Conservation (phyloP, 2,888 invertebrate species). For the Mesopsocus fuscifrons region DNA sequence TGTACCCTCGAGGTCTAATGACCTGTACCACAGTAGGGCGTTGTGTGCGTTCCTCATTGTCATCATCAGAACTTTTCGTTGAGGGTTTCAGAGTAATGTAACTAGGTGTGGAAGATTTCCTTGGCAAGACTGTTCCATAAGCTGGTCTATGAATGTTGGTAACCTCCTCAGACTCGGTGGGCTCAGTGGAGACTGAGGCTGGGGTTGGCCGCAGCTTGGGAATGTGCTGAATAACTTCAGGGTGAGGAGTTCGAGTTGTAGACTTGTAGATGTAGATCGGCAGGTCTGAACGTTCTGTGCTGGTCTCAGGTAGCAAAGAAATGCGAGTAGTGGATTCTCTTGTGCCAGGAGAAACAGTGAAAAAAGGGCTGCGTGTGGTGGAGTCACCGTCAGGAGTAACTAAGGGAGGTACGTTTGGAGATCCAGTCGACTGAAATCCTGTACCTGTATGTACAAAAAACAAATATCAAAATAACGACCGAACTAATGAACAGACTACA, state of each 20-base stretch:
- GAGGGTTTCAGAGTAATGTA: conserved; percentile 5
- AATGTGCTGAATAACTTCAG: conserved; percentile 7
- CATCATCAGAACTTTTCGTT: neutral
- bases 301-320: neutral
- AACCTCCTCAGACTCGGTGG: conserved; percentile 5
- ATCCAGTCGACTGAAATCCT: conserved; percentile 4
- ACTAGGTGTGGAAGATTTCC: conserved; percentile 5
- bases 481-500: too few species aligned
- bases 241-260: neutral
- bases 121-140: conserved; percentile 1
- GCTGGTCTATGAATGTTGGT: neutral
- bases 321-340: neutral
- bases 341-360: too few species aligned
- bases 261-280: neutral
- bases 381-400: neutral
- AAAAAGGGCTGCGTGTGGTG: neutral
- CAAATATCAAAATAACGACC: too few species aligned
- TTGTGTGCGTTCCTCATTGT: conserved; percentile 12
- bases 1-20: conserved; percentile 3
- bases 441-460: too few species aligned
- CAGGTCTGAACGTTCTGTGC: neutral
- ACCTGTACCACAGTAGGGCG: conserved; percentile 10
- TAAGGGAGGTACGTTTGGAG: conserved; percentile 2
- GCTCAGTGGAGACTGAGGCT: conserved; percentile 1
- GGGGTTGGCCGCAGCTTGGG: conserved; percentile 5